These are phyloP conservation scores for Stratiolaelaps scimitus DNA, from an alignment of 1,140 invertebrate species.

Conservation along the genomic window DNA sequence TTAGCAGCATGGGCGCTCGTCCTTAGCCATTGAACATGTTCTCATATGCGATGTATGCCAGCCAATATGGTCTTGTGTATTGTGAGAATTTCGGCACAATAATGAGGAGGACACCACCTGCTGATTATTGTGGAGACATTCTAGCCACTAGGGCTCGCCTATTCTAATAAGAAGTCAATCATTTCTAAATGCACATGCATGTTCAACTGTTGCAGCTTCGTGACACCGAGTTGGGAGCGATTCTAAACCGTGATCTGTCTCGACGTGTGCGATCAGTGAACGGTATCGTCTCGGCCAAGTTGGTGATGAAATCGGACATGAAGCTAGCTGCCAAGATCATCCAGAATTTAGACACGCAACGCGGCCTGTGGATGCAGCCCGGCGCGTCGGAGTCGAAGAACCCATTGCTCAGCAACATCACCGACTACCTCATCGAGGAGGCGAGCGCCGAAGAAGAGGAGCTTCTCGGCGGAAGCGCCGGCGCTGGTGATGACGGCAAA, in stretches of 20 bases:
- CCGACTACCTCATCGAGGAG: conserved; percentile 95
- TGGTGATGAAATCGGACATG: conserved; percentile 79
- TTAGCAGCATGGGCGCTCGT: too few species aligned
- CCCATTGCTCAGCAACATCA: conserved; percentile 90
- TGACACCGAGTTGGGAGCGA: conserved; percentile 82
- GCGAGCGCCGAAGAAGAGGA: conserved; percentile 96
- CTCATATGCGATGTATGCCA: too few species aligned
- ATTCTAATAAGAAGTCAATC: not conserved
- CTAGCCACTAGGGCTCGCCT: conserved; percentile 6
- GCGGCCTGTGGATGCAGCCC: conserved; percentile 56
- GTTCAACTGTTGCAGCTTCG: conserved; percentile 50
- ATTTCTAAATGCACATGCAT: not conserved
- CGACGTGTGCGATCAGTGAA: conserved; percentile 80
- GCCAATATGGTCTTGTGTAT: too few species aligned
- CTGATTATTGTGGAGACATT: not conserved
- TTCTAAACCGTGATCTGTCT: conserved; percentile 83
- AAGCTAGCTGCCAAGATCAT: conserved; percentile 88
- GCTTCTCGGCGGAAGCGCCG: conserved; percentile 58
- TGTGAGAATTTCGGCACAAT: not conserved
- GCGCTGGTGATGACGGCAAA: conserved; percentile 42
- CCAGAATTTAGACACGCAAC: conserved; percentile 74
- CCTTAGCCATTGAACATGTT: too few species aligned
- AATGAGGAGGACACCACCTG: not conserved
- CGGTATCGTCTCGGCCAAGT: conserved; percentile 78
- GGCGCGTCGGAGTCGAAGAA: conserved; percentile 69